Evolutionary conservation across 2,797 vertebrate species (phyloP).

Genomic region (Fratercula arctica): DNA sequence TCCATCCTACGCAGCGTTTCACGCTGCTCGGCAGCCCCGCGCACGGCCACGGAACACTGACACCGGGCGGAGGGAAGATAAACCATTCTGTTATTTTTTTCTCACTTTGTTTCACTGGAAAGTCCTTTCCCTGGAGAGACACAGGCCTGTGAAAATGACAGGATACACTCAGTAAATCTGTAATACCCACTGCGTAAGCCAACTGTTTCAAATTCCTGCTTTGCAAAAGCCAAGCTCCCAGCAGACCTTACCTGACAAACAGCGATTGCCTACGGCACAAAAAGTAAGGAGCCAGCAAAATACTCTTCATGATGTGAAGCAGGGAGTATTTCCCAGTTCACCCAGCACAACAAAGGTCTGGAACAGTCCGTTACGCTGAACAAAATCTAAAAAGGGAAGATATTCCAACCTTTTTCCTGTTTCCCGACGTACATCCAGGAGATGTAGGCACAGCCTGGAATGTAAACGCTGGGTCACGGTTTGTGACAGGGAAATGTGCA

Average conservation of each 20-base stretch:
- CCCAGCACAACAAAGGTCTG: neutral
- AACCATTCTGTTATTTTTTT: neutral
- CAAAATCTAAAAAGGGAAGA: neutral
- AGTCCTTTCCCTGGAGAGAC: neutral
- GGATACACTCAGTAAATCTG: neutral
- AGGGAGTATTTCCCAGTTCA: neutral
- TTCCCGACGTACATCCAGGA: neutral
- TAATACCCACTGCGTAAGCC: neutral
- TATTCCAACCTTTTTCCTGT: slow-evolving; percentile 23
- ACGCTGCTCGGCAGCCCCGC: neutral
- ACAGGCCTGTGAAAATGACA: neutral
- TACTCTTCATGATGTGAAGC: neutral
- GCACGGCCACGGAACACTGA: neutral
- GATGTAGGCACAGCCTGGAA: neutral
- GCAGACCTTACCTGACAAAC: neutral
- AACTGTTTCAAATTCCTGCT: neutral
- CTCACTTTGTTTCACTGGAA: neutral
- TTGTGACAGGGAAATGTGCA: neutral
- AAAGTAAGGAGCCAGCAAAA: neutral
- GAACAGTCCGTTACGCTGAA: neutral
- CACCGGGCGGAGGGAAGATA: neutral
- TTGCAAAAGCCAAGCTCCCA: neutral
- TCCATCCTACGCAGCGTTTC: neutral
- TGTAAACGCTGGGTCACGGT: neutral
- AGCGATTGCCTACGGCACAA: neutral